These are phyloP conservation scores for Ostrea denselamellosa DNA, from an alignment of 1,140 invertebrate species.

Conservation along the genomic window DNA sequence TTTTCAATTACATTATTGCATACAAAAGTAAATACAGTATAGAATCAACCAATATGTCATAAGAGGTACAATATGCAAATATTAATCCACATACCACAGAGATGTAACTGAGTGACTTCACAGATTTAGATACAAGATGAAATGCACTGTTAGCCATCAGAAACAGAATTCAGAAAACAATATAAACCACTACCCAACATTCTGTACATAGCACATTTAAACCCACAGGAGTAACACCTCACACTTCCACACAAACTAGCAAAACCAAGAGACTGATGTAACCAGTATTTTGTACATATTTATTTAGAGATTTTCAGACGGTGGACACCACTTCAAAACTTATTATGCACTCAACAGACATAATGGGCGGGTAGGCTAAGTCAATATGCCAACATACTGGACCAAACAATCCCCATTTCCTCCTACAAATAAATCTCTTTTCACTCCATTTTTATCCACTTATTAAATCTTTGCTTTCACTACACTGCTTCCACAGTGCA, in stretches of 20 bases:
- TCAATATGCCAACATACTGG: conserved; percentile 2
- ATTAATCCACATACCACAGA: not conserved
- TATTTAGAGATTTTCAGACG: not conserved
- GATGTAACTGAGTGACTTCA: not conserved
- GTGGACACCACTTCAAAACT: conserved; percentile 23
- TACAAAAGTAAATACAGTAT: too few relatives aligned
- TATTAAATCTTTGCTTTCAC: not conserved
- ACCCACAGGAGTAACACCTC: not conserved
- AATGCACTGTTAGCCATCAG: conserved; percentile 3
- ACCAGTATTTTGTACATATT: conserved; percentile 14
- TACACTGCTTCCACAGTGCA: not conserved
- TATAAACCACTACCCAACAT: not conserved
- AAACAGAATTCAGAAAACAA: not conserved
- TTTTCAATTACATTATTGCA: too few relatives aligned
- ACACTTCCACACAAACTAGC: not conserved
- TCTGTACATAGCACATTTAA: not conserved
- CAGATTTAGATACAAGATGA: not conserved
- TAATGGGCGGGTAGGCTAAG: not conserved
- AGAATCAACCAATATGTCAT: too few relatives aligned
- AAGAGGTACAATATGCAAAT: too few relatives aligned
- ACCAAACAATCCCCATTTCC: not conserved
- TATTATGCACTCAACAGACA: not conserved
- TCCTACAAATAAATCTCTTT: conserved; percentile 15
- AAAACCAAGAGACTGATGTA: not conserved
- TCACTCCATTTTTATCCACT: not conserved